Evolutionary conservation across 2,113 vertebrate species (phyloP).

Genomic region (Sylvicapra grimmia): DNA sequence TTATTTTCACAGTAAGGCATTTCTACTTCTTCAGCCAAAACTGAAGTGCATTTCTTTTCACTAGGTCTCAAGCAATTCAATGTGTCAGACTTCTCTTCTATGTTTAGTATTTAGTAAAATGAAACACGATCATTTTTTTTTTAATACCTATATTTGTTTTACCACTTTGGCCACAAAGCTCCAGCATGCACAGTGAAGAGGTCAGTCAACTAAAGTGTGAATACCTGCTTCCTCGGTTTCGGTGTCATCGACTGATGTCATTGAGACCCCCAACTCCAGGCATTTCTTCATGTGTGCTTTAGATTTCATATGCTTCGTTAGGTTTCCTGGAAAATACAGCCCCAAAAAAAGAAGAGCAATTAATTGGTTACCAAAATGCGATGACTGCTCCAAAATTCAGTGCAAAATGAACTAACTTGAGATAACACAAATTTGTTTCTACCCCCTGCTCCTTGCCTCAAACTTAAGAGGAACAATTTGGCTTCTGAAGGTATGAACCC

Average conservation of each 20-base stretch:
- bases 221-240: slow-evolving; percentile 94
- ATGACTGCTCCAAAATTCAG: not conserved
- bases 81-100: slow-evolving; percentile 25
- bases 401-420: not conserved
- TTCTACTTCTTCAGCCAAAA: not conserved
- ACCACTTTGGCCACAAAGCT: slow-evolving; percentile 20
- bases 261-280: slow-evolving; percentile 95
- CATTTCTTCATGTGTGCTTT: slow-evolving; percentile 99
- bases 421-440: not conserved
- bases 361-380: not conserved
- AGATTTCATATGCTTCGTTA: slow-evolving; percentile 99
- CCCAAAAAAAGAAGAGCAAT: not conserved
- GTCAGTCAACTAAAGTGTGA: slow-evolving; percentile 41
- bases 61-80: slow-evolving; percentile 25
- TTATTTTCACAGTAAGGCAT: not conserved
- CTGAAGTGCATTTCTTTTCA: not conserved
- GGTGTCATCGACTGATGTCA: slow-evolving; percentile 92
- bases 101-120: slow-evolving; percentile 55
- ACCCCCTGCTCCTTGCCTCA: not conserved
- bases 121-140: not conserved
- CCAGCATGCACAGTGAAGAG: slow-evolving; percentile 40
- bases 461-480: not conserved
- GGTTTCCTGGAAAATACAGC: slow-evolving; percentile 86
- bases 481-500: not conserved
- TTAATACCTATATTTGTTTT: slow-evolving; percentile 52